phyloP scores from a whole-genome alignment of 2,797 vertebrate genomes.

The Sebastes melanostomus region DNA sequence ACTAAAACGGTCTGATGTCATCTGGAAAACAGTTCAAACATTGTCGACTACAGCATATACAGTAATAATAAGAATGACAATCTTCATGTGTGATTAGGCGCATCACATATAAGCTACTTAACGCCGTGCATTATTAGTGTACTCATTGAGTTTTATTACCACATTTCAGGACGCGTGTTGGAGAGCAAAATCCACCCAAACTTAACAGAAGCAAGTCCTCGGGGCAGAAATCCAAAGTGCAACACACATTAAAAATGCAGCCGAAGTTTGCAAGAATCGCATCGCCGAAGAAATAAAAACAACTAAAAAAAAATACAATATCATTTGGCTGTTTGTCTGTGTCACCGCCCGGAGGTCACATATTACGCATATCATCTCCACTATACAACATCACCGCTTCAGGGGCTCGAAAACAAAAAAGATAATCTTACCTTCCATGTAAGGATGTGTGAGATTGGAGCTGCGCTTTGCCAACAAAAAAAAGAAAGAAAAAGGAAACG shows the following conservation, averaged over 20 bases:
- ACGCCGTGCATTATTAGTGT: background rate
- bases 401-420: background rate
- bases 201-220: slow-evolving; percentile 26
- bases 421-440: slow-evolving; percentile 61
- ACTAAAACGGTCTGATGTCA: background rate
- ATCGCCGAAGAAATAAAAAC: background rate
- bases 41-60: background rate
- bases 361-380: background rate
- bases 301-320: background rate
- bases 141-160: background rate
- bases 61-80: background rate
- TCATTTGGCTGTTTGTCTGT: background rate
- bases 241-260: background rate
- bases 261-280: slow-evolving; percentile 12
- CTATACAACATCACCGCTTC: background rate
- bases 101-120: background rate
- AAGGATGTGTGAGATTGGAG: background rate
- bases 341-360: slow-evolving; percentile 11
- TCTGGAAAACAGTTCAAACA: slow-evolving; percentile 7
- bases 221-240: background rate
- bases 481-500: background rate
- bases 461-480: background rate
- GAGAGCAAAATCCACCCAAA: slow-evolving; percentile 18
- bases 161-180: background rate
- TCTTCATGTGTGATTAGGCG: background rate